Evolutionary conservation across 2,888 invertebrate genomes (phyloP).

Genomic region (Hedychridium roseum): DNA sequence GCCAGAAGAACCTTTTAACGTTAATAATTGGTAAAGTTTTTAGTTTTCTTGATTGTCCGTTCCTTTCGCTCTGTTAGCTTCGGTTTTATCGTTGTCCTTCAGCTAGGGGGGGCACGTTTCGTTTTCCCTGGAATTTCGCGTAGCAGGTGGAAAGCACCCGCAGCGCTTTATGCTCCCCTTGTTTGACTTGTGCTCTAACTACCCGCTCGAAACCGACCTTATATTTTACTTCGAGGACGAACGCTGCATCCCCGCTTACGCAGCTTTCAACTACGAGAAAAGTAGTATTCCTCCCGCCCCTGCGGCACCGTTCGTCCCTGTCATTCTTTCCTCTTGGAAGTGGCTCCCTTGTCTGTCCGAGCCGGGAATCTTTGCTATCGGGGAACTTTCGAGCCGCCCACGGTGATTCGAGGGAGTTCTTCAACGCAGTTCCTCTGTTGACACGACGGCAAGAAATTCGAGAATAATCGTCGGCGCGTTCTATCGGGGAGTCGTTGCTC

Average conservation of each 20-base stretch:
- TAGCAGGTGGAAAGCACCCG: constrained; percentile 24
- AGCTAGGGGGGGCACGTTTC: not conserved
- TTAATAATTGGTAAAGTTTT: too few relatives aligned
- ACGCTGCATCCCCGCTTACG: constrained; percentile 12
- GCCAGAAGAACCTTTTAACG: too few relatives aligned
- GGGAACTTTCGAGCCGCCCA: constrained; percentile 21
- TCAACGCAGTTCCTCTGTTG: constrained; percentile 6
- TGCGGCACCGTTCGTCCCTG: constrained; percentile 10
- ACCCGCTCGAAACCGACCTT: constrained; percentile 42
- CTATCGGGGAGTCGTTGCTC: too few relatives aligned
- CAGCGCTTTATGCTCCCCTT: constrained; percentile 35
- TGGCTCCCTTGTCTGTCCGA: constrained; percentile 3
- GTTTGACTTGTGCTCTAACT: constrained; percentile 49
- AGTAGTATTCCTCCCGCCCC: constrained; percentile 19
- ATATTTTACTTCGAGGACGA: constrained; percentile 45
- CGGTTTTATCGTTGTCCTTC: not conserved
- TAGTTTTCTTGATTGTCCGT: constrained; percentile 1
- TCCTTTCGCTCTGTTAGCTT: not conserved
- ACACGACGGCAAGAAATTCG: constrained; percentile 17
- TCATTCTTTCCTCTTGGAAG: constrained; percentile 2
- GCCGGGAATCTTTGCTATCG: constrained; percentile 20
- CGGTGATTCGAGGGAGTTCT: constrained; percentile 15
- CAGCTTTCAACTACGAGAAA: constrained; percentile 33
- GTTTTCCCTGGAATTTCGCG: constrained; percentile 18
- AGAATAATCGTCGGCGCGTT: constrained; percentile 21